These are phyloP conservation scores for Paralvinella palmiformis DNA, from an alignment of 1,140 invertebrate genomes.

Conservation along the genomic window DNA sequence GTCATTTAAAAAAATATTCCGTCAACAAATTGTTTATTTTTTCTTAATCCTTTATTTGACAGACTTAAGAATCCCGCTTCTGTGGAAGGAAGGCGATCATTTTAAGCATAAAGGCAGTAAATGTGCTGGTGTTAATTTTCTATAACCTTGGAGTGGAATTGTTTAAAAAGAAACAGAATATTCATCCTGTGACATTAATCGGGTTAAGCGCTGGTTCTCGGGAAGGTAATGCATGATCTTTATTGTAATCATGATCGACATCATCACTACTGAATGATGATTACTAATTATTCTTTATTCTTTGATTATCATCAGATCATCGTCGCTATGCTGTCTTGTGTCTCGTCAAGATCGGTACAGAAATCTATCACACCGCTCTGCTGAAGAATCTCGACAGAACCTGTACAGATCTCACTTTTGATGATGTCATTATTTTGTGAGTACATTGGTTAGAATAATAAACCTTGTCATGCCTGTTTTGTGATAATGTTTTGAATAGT, in stretches of 20 bases:
- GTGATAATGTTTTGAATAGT: too few relatives aligned
- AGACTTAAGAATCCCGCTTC: slow-evolving; percentile 64
- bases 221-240: background rate
- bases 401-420: slow-evolving; percentile 66
- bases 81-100: slow-evolving; percentile 68
- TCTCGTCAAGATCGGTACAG: slow-evolving; percentile 61
- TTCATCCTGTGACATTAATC: too few relatives aligned
- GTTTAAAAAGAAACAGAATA: background rate
- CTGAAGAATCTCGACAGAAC: slow-evolving; percentile 63
- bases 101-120: slow-evolving; percentile 64
- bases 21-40: too few relatives aligned
- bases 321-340: slow-evolving; percentile 67
- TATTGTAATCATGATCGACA: background rate
- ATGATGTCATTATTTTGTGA: slow-evolving; percentile 66
- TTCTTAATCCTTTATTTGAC: too few relatives aligned
- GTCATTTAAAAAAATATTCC: too few relatives aligned
- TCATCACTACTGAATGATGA: background rate
- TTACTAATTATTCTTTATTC: background rate
- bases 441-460: too few relatives aligned
- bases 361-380: slow-evolving; percentile 64
- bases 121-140: background rate
- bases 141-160: background rate
- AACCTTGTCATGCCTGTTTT: too few relatives aligned
- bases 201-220: too few relatives aligned
- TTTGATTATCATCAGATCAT: slow-evolving; percentile 53